Percentiles rank a stretch among this genome's conserved stretches.
These are phyloP conservation scores for Heliconius ethilla DNA, from an alignment of 2,888 invertebrate species.

Conservation along the genomic window DNA sequence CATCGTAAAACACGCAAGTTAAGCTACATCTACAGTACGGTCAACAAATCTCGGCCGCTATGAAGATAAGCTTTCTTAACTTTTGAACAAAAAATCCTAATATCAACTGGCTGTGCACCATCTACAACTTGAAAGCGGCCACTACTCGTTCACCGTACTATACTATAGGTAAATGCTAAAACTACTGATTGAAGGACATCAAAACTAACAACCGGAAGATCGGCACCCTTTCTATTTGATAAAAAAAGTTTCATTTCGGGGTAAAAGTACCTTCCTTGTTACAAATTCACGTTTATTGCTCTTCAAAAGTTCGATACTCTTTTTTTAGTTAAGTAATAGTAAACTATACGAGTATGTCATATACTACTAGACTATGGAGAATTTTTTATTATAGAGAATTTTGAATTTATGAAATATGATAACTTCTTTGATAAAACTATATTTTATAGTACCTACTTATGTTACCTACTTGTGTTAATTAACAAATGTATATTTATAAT, in stretches of 20 bases:
- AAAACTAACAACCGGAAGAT: constrained; percentile 66
- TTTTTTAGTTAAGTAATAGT: background rate
- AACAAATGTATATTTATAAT: too few species aligned
- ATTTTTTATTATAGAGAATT: too few species aligned
- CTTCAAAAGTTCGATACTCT: background rate
- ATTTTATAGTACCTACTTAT: too few species aligned
- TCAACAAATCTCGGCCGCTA: background rate
- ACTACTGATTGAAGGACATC: constrained; percentile 58
- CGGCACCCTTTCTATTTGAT: constrained; percentile 54
- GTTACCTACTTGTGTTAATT: too few species aligned
- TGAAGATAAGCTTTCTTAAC: too few species aligned
- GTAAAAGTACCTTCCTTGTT: background rate
- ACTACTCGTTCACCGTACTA: background rate
- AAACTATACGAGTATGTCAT: background rate
- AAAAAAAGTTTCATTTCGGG: constrained; percentile 31
- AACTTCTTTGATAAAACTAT: too few species aligned
- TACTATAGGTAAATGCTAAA: constrained; percentile 25
- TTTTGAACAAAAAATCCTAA: background rate
- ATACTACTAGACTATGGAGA: too few species aligned
- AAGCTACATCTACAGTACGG: constrained; percentile 38
- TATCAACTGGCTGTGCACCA: background rate
- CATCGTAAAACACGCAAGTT: constrained; percentile 43
- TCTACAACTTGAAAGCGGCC: background rate
- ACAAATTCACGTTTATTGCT: constrained; percentile 16
- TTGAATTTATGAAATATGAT: too few species aligned